Conservation (phyloP, 2,113 vertebrate species). For the Rafetus swinhoei region DNA sequence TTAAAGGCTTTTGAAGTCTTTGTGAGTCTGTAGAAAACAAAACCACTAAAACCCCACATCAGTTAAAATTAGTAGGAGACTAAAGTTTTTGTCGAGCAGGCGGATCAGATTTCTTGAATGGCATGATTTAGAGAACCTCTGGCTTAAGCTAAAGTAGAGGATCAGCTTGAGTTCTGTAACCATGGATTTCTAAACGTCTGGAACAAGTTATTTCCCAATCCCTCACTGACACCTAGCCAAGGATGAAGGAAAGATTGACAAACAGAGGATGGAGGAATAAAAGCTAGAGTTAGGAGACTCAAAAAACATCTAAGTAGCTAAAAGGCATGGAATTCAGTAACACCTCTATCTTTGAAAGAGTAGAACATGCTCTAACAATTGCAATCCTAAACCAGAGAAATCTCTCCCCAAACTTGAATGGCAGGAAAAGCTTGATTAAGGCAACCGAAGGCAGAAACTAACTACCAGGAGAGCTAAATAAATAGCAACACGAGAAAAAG, state of each 20-base stretch:
- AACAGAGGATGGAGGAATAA: slow-evolving; percentile 19
- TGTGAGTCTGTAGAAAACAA: background rate
- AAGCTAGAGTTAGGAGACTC: slow-evolving; percentile 11
- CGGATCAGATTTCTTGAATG: background rate
- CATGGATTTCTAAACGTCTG: slow-evolving; percentile 36
- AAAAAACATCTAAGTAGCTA: slow-evolving; percentile 6
- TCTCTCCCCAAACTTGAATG: background rate
- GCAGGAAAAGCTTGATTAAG: background rate
- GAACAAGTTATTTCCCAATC: slow-evolving; percentile 51
- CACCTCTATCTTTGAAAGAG: background rate
- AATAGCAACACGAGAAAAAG: background rate
- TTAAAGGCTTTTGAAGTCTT: background rate
- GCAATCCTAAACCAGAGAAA: background rate
- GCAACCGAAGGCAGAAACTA: background rate
- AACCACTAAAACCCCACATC: background rate
- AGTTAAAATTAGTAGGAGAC: slow-evolving; percentile 37
- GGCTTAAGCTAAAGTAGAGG: slow-evolving; percentile 59
- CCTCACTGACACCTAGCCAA: slow-evolving; percentile 49
- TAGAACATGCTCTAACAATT: background rate
- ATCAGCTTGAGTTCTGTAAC: slow-evolving; percentile 54
- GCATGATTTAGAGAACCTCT: slow-evolving; percentile 35
- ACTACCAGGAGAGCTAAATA: background rate
- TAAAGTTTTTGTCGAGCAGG: slow-evolving; percentile 29
- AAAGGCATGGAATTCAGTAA: background rate
- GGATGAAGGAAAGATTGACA: slow-evolving; percentile 48